Base-by-base conservation (phyloP, 2,797 vertebrate species). In the Taeniopygia guttata region DNA sequence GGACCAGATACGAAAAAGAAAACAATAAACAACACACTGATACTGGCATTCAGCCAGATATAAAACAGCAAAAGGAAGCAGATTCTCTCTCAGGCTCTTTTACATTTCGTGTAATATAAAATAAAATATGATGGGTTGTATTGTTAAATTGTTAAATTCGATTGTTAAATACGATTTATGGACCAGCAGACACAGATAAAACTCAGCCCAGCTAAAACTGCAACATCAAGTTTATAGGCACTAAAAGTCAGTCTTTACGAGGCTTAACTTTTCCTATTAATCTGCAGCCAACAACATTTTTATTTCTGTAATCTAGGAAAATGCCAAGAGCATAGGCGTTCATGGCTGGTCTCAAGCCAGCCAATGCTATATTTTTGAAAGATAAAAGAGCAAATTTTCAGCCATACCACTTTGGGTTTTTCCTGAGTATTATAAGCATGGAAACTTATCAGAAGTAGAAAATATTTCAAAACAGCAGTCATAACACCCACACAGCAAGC, bases 21-120 rank as follows among this genome's bases (percentile, higher is more conserved):
- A 94, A 93, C 68, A 95, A 94, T 72, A 93, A 91, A 94, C 95
- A 96, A 73, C 52, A 81, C 54, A 56, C n/a, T 49, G 76, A 80
- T 11, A 3, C 27, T 91, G 95, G 93, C 94, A 59, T 40, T 78
- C 40, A 78, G 75, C 93, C 95, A 93, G 78, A 68, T 22, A 43
- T 68, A 83, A 58, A 94, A 13, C 67, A 90, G 30, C 9, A 8
- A 16, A 70, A 85, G 72, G 91, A 93, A 95, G 68, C 23, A 80
- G 52, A 89, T 66, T 75, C 69, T 83, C 82, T 91, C 78, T 87
- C 56, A 56, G 84, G 46, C 76, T 83, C 48, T 40, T 70, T 34
- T 67, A 51, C 17, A 81, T 40, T 88, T 77, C 13, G 78, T 29
- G 18, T 7, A 72, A 75, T 48, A 40, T 15, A 80, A 85, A 93